A percentile compares a stretch with the other conserved stretches of the same genome.
phyloP scores from a whole-genome alignment of 2,888 invertebrate genomes.

The Morpho helenor region DNA sequence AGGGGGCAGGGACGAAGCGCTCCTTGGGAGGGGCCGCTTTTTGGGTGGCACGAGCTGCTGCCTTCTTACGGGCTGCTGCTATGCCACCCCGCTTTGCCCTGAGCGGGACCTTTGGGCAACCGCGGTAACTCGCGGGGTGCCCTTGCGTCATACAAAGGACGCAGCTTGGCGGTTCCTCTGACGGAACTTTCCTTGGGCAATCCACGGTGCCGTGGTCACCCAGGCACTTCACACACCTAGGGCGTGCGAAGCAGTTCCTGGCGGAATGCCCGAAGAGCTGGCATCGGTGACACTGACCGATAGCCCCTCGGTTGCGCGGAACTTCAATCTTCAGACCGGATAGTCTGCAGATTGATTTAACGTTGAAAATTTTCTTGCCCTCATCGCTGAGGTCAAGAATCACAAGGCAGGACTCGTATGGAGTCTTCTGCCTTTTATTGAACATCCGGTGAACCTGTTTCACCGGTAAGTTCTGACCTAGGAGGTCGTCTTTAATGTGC shows the following conservation, averaged over 20 bases:
- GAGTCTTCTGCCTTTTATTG: neutral
- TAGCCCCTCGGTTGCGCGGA: neutral
- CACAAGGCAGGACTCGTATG: neutral
- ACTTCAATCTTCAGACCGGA: neutral
- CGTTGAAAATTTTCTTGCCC: neutral
- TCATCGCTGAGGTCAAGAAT: neutral
- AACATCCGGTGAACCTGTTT: constrained; percentile 5
- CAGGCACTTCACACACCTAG: neutral
- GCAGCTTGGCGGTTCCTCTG: constrained; percentile 11
- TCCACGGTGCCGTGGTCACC: constrained; percentile 2
- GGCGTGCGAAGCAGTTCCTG: neutral
- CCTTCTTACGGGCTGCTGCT: neutral
- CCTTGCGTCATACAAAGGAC: neutral
- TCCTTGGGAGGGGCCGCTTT: neutral
- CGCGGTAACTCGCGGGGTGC: no score
- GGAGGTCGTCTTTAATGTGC: neutral
- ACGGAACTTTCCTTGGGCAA: neutral
- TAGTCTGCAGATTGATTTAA: neutral
- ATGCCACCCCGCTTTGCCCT: neutral
- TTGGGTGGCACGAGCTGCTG: neutral
- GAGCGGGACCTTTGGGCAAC: neutral
- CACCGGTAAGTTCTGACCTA: neutral
- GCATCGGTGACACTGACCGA: neutral
- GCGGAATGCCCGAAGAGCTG: neutral
- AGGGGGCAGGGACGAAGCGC: neutral